phyloP scores from a whole-genome alignment of 2,113 vertebrate genomes.

The Pollachius pollachius region DNA sequence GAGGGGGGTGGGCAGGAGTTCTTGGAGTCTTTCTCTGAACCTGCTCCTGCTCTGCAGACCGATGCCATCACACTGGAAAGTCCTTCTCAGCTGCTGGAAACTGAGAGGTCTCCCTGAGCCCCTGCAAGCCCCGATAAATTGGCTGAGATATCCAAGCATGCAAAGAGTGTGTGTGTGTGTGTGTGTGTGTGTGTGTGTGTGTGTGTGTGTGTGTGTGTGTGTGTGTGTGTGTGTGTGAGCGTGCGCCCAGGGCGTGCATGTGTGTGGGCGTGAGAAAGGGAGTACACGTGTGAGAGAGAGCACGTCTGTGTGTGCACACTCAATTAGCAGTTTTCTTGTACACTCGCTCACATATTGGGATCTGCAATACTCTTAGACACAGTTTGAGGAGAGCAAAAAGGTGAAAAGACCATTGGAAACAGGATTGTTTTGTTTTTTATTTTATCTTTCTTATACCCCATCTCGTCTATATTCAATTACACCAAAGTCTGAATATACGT shows the following conservation, averaged over 20 bases:
- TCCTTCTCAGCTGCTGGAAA: conserved; percentile 63
- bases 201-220: conserved; percentile 7
- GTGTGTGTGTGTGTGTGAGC: neutral
- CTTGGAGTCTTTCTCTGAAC: conserved; percentile 45
- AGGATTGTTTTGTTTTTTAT: too few relatives aligned
- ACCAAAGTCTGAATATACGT: too few relatives aligned
- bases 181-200: neutral
- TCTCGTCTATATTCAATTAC: too few relatives aligned
- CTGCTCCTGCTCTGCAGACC: conserved; percentile 50
- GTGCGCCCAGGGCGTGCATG: neutral
- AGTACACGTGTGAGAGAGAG: too few relatives aligned
- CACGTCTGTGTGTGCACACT: too few relatives aligned
- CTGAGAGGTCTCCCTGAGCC: conserved; percentile 52
- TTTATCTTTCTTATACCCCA: too few relatives aligned
- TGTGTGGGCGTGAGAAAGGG: neutral
- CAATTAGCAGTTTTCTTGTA: too few relatives aligned
- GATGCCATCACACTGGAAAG: conserved; percentile 57
- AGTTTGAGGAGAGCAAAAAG: too few relatives aligned
- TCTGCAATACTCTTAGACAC: too few relatives aligned
- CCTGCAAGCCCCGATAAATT: conserved; percentile 60
- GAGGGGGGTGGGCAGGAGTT: conserved; percentile 59
- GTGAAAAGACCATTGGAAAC: too few relatives aligned
- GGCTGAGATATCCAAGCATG: conserved; percentile 53
- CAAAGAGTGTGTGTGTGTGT: neutral
- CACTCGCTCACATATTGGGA: too few relatives aligned